phyloP scores from a whole-genome alignment of 2,113 vertebrate genomes.

The Phainopepla nitens region DNA sequence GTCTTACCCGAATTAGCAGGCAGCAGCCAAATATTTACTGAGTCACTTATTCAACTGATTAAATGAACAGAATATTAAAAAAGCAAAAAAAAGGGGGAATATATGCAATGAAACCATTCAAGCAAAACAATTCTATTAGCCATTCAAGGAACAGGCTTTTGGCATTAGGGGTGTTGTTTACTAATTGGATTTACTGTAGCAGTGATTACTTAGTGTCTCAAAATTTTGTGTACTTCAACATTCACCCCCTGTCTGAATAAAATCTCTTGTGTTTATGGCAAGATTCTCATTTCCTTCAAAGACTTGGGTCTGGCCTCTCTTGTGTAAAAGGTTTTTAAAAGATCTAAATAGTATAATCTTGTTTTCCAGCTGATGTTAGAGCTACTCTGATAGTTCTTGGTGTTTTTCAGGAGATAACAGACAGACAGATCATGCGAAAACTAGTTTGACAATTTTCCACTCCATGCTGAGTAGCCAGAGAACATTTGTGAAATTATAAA shows the following conservation, averaged over 20 bases:
- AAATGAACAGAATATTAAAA: constrained; percentile 26
- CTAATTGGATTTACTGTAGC: constrained; percentile 17
- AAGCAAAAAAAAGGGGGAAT: not conserved
- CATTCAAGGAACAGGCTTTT: not conserved
- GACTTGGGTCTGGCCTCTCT: not conserved
- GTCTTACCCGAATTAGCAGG: not conserved
- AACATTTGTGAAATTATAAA: not conserved
- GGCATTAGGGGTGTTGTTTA: not conserved
- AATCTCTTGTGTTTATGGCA: not conserved
- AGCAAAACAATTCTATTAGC: not conserved
- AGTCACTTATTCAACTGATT: not conserved
- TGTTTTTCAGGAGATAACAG: not conserved
- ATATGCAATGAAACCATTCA: not conserved
- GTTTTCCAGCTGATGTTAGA: not conserved
- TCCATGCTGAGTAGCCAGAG: not conserved
- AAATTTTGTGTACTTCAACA: not conserved
- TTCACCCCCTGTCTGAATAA: not conserved
- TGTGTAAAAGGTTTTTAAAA: not conserved
- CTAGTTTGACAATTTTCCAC: not conserved
- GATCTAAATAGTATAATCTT: not conserved
- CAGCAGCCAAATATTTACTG: constrained; percentile 6
- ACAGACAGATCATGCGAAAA: not conserved
- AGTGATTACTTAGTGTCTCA: not conserved
- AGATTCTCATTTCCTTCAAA: not conserved
- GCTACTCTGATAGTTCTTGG: not conserved